Conservation (phyloP, 2,797 vertebrate genomes). For the Pantherophis vulpinus region DNA sequence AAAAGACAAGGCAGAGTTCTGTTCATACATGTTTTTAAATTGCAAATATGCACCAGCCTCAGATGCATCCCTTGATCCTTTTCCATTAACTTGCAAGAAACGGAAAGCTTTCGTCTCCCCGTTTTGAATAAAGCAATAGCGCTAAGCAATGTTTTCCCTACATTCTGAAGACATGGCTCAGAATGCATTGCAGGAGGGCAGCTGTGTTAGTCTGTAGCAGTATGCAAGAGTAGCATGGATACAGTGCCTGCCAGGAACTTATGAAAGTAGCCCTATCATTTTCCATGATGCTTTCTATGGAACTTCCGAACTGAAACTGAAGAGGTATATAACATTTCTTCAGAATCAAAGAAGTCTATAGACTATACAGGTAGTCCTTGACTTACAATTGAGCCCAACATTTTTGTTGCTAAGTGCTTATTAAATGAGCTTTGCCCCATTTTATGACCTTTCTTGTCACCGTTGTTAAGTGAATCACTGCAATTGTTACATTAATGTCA, state of each 20-base stretch:
- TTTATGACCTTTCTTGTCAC: neutral
- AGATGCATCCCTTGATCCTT: neutral
- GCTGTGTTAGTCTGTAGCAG: neutral
- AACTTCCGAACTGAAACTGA: neutral
- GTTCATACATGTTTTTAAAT: neutral
- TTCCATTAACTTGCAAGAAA: neutral
- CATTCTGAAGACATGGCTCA: neutral
- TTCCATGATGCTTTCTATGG: neutral
- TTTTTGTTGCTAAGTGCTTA: neutral
- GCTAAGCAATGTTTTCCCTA: neutral
- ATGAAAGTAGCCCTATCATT: neutral
- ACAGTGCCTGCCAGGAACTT: neutral
- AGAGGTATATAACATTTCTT: neutral
- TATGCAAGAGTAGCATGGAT: neutral
- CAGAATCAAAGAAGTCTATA: neutral
- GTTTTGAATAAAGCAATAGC: neutral
- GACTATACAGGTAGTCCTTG: no score
- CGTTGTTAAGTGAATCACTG: neutral
- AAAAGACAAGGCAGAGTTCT: accelerated
- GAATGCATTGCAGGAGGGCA: neutral
- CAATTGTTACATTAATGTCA: neutral
- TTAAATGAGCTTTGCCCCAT: neutral
- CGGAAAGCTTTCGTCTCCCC: neutral
- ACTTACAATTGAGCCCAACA: neutral
- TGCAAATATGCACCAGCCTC: neutral